Base-by-base conservation (phyloP, 1,140 invertebrate genomes). In the Dendroctonus ponderosae region DNA sequence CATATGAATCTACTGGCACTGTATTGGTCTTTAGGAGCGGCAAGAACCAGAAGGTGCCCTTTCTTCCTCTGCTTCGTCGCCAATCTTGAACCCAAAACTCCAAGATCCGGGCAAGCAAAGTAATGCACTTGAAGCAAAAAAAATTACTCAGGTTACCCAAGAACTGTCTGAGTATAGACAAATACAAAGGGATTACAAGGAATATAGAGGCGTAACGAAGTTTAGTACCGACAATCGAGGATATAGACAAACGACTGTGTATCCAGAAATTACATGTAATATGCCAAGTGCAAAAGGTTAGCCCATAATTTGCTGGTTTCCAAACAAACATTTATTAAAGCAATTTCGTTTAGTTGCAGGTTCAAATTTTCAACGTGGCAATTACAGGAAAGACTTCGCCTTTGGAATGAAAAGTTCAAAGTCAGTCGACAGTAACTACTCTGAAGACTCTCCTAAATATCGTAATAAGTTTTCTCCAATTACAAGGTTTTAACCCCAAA, bases 41-140 rank as follows among this genome's bases (percentile, higher is more conserved):
- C 61, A 64, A 48, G 86, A 88, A 67, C 87, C 87, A 3, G 87
- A 89, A 66, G 87, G 87, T 3, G 87, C 86, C 26, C 80, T 84
- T 0, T 85, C 85, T 7, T 82, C 80, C 6, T 76, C 79, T 44
- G 74, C 79, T 6, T 79, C 77, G 14, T 77, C 76, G n/a, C 74
- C 76, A 38, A 49, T 58, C 41, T 51, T 62, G 54, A 44, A 67
- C 37, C 57, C 68, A 58, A 70, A 74, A 50, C 44, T 42, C 53
- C 40, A 57, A 56, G 41, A 66, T 56, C 44, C 52, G 50, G 42
- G 57, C 62, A 60, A 50, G 62, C 62, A 67, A 50, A 40, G 66
- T 65, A 48, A 38, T 26, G 61, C 52, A 12, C 0, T 26, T 5
- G 71, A 74, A 43, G 68, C 44, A 41, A 64, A 70, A 60, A 65